Base-by-base conservation (phyloP, 2,888 invertebrate species). In the Drosophila trichaetosa region DNA sequence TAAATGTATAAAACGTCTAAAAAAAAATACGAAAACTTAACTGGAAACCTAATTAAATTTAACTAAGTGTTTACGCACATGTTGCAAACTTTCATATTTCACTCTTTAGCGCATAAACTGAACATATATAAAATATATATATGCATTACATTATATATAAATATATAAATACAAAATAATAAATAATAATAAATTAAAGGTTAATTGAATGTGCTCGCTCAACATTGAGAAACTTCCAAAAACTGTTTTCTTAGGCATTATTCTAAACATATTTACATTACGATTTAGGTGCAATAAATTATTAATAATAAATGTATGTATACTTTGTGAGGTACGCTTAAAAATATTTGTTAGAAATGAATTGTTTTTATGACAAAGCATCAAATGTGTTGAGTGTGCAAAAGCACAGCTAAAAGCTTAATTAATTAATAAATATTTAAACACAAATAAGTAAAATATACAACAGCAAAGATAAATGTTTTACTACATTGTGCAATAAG, bases 11-110 rank as follows among this genome's bases (percentile, higher is more conserved):
- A 49, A 53, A 24, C 46, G 31, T 57, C 79, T 66, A 52, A 59
- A 46, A 69, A 65, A 36, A 27, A 13, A 24, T 18, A n/a, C 6
- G n/a, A 48, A 54, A 48, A 52, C 33, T 38, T 16, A 68, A 57
- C 68, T 67, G 48, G 48, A 48, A 73, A 54, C 57, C 64, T 49
- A 78, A 79, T 75, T 75, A 75, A 80, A 87, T 77, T 87, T 73
- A 80, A 81, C 51, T 68, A 73, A 87, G 79, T 80, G 75, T 80
- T 74, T 84, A 87, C 79, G 68, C 85, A 84, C 73, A 73, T 59
- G 82, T 75, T 85, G 79, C 72, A 76, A 72, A 74, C 69, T 68
- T 80, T 82, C 80, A 69, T 80, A 82, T 82, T 87, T 84, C 79
- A 82, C 69, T 66, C 59, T 72, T 59, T 51, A 56, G 63, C 48